Conservation (phyloP, 2,888 invertebrate genomes). For the Zaprionus obscuricornis region DNA sequence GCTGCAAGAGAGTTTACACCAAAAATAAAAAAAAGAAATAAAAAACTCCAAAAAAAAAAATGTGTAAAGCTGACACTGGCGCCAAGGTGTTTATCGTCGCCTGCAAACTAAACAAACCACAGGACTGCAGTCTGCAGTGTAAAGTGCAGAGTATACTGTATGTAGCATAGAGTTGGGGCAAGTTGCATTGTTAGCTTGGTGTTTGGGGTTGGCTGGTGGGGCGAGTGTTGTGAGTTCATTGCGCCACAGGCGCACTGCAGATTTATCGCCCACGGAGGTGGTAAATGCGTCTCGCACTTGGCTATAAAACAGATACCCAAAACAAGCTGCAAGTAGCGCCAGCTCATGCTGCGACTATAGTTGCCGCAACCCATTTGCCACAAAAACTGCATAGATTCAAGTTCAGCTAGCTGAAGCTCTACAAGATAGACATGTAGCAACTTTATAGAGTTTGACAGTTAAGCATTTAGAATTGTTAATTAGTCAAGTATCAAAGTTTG, state of each 20-base stretch:
- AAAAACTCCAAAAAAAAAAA: no score
- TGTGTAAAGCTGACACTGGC: slow-evolving; percentile 38
- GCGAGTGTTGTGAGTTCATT: slow-evolving; percentile 68
- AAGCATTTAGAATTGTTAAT: no score
- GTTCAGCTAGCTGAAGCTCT: no score
- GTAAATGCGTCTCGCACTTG: slow-evolving; percentile 54
- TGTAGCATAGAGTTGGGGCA: slow-evolving; percentile 1
- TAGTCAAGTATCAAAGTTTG: no score
- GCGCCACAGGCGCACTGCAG: slow-evolving; percentile 75
- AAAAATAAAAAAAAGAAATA: no score
- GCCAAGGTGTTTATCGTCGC: slow-evolving; percentile 75
- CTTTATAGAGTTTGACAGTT: no score
- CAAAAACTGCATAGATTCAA: no score
- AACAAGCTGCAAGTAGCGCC: slow-evolving; percentile 63
- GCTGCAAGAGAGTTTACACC: no score
- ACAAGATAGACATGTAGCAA: no score
- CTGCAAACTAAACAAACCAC: slow-evolving; percentile 67
- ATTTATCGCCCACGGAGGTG: slow-evolving; percentile 81
- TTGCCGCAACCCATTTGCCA: not conserved
- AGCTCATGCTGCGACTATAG: slow-evolving; percentile 61
- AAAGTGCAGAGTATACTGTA: not conserved
- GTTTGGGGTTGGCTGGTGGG: slow-evolving; percentile 11
- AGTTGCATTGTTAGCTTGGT: slow-evolving; percentile 20
- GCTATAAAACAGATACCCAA: slow-evolving; percentile 70
- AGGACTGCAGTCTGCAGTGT: slow-evolving; percentile 9